Evolutionary conservation across 2,888 invertebrate species (phyloP), one percentile per base, ranked within the genome.

Genomic region (Chorisops tibialis): DNA sequence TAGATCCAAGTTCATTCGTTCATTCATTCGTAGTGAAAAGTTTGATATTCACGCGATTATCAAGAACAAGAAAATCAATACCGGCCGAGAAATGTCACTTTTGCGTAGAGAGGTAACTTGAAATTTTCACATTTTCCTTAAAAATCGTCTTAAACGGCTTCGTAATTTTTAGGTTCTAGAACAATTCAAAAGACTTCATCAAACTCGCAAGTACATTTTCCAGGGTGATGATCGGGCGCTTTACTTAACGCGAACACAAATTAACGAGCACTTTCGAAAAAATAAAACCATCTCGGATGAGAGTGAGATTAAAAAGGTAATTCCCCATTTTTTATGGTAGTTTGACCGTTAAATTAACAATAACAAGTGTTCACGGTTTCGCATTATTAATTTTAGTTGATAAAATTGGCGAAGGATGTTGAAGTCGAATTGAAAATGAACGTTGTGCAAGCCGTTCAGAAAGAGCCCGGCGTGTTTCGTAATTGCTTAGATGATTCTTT

Each of bases 231-330:
- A 77, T 12, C 74, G 72, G 63, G 87, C 90, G 0, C 76, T 91
- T 43, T 70, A 73, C 64, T 86, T 83, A 66, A 84, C 84, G 1
- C 81, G 91, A 69, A 68, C 78, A n/a, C 86, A 85, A 79, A 90
- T 93, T 63, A 91, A 92, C 75, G 84, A 86, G 52, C 87, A 87
- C 71, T 93, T 85, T 75, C 81, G 76, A 66, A 88, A 88, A 74
- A 83, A 88, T 73, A 86, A 83, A 72, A 70, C 81, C 70, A 80
- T 88, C 18, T 77, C 77, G 4, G 83, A 89, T 71, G 73, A 75
- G 63, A 78, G 78, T 12, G 79, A 85, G 66, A 86, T 92, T 62
- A 75, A 80, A 71, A 85, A 88, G 30, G 19, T 39, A 49, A 45
- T 24, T 47, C 45, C 21, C 43, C 18, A 30, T 35, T 24, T 54